Percentiles rank a stretch among this genome's conserved stretches.
phyloP scores from a whole-genome alignment of 2,888 invertebrate genomes.

The Stenotaenia linearis region DNA sequence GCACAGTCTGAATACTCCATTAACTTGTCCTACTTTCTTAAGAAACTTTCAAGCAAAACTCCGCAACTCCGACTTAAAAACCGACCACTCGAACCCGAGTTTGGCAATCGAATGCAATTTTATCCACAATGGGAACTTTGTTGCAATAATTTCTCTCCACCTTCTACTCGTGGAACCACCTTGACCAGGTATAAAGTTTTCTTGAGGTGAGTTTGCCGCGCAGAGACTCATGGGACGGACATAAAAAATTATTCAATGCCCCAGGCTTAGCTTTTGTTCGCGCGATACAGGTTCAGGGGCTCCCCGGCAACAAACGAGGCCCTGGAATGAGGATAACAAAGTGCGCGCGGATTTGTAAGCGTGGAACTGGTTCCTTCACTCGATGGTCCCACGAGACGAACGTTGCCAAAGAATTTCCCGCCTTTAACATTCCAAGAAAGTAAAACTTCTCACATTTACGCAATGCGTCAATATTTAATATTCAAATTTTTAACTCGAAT shows the following conservation, averaged over 20 bases:
- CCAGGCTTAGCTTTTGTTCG: not conserved
- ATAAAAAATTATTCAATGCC: not conserved
- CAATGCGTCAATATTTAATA: not conserved
- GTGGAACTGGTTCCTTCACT: not conserved
- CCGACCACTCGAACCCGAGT: not conserved
- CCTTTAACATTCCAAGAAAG: not conserved
- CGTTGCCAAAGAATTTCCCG: not conserved
- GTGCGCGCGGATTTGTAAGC: not conserved
- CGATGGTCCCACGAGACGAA: conserved; percentile 12
- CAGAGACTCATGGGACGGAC: not conserved
- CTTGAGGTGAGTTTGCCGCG: conserved; percentile 17
- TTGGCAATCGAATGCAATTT: not conserved
- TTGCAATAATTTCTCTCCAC: not conserved
- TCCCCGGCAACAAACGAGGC: not conserved
- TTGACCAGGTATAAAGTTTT: conserved; percentile 10
- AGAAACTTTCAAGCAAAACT: not conserved
- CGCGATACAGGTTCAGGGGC: not conserved
- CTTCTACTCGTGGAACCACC: not conserved
- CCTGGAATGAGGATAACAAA: not conserved
- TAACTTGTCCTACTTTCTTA: not conserved
- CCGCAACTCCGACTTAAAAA: not conserved
- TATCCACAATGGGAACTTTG: not conserved
- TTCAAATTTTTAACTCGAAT: no score
- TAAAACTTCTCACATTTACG: not conserved
- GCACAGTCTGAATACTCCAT: conserved; percentile 3